Evolutionary conservation across 2,113 vertebrate genomes (phyloP), one percentile per base, ranked within the genome.

Genomic region (Notothenia coriiceps): DNA sequence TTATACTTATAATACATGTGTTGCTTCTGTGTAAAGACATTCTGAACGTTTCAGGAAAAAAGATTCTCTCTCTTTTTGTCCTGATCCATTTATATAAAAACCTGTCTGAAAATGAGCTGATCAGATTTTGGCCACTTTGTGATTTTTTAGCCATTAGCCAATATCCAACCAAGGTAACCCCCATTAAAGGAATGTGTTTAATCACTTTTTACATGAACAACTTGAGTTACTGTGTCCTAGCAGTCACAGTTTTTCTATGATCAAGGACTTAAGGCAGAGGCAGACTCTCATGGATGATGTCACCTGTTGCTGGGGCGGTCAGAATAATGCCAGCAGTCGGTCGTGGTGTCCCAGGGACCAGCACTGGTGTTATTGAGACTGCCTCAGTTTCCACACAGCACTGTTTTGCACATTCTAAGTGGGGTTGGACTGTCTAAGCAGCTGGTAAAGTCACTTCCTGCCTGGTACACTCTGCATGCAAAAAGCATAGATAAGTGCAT

Each of bases 311-410:
- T 82, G 92, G 79, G 89, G 86, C 89, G 43, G 87, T 91, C 83
- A 90, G 92, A 94, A 94, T 93, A 92, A 94, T 93, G 88, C 93
- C 92, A 94, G 93, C 93, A 93, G 92, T 91, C 90, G 88, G 89
- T 91, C 90, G 61, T 71, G 74, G 55, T 91, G 85, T 93, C 65
- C 79, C 77, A 87, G 75, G 64, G 93, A 92, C 93, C 92, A 90
- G 89, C 92, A 82, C 90, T 94, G 91, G 92, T 89, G 89, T 94
- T 94, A 94, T 94, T 94, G 90, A 88, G 88, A 94, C 85, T 80
- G 92, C 90, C 82, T 84, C 84, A 86, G 91, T 78, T 70, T 55
- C 35, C 25, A 66, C 51, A 56, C 84, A 25, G 56, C 81, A 6
- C 18, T 64, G n/a, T 72, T 52, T 57, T 52, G 11, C 35, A 69